Conservation (phyloP, 2,797 vertebrate species). For the Lophotriccus pileatus region DNA sequence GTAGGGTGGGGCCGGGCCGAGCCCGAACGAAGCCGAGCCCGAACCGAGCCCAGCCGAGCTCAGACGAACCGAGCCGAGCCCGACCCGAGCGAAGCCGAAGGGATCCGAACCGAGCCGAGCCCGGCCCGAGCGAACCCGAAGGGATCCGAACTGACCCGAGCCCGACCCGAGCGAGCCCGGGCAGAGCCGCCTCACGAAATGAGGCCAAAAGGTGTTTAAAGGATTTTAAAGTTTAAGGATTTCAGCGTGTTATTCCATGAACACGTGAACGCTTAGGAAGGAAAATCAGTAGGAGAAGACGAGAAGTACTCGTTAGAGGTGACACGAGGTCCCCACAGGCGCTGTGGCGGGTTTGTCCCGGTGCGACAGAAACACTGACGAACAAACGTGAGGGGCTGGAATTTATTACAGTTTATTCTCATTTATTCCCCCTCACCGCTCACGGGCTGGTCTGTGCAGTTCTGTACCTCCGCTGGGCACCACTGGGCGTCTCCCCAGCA, state of each 20-base stretch:
- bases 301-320: not conserved
- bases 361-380: not conserved
- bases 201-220: too few relatives aligned
- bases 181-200: not conserved
- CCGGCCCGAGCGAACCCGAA: too few relatives aligned
- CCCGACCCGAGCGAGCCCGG: too few relatives aligned
- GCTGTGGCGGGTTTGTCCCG: not conserved
- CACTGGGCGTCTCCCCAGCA: slow-evolving; percentile 60
- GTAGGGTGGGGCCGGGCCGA: too few relatives aligned
- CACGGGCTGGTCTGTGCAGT: not conserved
- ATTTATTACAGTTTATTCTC: not conserved
- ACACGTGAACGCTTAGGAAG: not conserved
- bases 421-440: not conserved
- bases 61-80: accelerated
- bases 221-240: not conserved
- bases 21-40: not conserved
- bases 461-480: not conserved
- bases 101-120: too few relatives aligned
- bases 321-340: not conserved
- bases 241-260: not conserved
- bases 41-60: not conserved
- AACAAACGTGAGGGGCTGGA: accelerated
- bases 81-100: too few relatives aligned
- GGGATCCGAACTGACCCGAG: not conserved
- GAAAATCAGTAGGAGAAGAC: not conserved